phyloP scores from a whole-genome alignment of 1,140 invertebrate species.

The Diprion similis region DNA sequence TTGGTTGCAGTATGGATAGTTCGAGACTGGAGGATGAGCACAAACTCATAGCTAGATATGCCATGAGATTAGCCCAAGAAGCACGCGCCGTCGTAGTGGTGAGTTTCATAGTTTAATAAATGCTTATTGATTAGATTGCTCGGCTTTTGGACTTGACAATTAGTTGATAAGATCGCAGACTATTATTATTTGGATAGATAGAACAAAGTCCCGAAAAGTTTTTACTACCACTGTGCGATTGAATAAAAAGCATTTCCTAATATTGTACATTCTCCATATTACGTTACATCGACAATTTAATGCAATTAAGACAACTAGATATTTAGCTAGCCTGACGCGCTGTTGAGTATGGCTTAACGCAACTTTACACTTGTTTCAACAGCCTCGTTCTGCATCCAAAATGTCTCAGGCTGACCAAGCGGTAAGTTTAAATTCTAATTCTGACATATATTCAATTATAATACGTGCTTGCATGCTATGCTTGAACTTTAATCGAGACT shows the following conservation, averaged over 20 bases:
- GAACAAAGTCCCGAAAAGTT: slow-evolving; percentile 11
- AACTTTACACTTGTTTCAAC: slow-evolving; percentile 19
- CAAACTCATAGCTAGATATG: slow-evolving; percentile 93
- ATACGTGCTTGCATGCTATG: no score
- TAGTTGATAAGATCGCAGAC: background rate
- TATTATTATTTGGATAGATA: slow-evolving; percentile 5
- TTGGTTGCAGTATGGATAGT: slow-evolving; percentile 62
- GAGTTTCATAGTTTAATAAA: slow-evolving; percentile 53
- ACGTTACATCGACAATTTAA: slow-evolving; percentile 17
- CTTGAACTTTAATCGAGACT: no score
- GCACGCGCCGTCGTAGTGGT: slow-evolving; percentile 86
- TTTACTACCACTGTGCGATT: background rate
- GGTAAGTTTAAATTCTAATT: slow-evolving; percentile 45
- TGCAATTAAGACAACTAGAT: slow-evolving; percentile 14
- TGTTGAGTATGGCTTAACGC: background rate
- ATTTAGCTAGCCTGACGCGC: background rate
- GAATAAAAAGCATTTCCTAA: slow-evolving; percentile 32
- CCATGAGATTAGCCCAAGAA: slow-evolving; percentile 91
- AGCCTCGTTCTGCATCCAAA: slow-evolving; percentile 56
- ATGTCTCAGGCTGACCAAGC: slow-evolving; percentile 57
- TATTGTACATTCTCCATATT: background rate
- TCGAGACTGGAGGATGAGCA: slow-evolving; percentile 90
- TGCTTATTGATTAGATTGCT: slow-evolving; percentile 19
- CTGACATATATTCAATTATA: no score
- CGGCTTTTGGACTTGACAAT: background rate